Percentiles rank a stretch among this genome's conserved stretches.
Evolutionary conservation across 2,113 vertebrate species (phyloP).

Genomic region (Apodemus speciosus): DNA sequence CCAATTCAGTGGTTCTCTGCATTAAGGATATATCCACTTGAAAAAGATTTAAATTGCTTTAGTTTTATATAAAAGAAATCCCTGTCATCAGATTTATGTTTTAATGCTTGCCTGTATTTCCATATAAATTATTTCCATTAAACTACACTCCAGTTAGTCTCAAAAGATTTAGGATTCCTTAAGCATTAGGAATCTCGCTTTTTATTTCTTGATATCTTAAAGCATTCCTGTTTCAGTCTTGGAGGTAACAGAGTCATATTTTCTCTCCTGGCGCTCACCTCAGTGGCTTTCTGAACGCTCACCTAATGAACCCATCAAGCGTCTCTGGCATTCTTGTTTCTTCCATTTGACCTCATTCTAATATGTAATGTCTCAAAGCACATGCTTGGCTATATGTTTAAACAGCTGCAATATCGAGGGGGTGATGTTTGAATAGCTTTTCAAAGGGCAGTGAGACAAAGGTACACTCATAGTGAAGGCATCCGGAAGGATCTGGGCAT

Average conservation of each 20-base stretch:
- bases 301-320: not conserved
- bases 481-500: not conserved
- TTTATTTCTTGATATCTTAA: not conserved
- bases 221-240: constrained; percentile 8
- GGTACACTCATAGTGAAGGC: not conserved
- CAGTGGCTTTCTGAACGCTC: not conserved
- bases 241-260: not conserved
- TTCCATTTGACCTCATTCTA: constrained; percentile 15
- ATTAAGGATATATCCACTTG: not conserved
- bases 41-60: not conserved
- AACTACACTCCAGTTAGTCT: not conserved
- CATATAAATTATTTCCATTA: constrained; percentile 11
- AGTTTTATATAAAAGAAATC: constrained; percentile 7
- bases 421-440: not conserved
- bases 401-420: not conserved
- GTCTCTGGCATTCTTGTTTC: constrained; percentile 14
- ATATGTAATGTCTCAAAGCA: not conserved
- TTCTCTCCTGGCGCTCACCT: not conserved
- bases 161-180: not conserved
- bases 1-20: not conserved
- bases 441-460: constrained; percentile 6
- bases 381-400: not conserved
- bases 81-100: not conserved
- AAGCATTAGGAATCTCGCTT: not conserved
- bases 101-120: constrained; percentile 21